Percentiles rank a stretch among this genome's conserved stretches.
Conservation (phyloP, 2,797 vertebrate genomes). For the Euthynnus affinis region DNA sequence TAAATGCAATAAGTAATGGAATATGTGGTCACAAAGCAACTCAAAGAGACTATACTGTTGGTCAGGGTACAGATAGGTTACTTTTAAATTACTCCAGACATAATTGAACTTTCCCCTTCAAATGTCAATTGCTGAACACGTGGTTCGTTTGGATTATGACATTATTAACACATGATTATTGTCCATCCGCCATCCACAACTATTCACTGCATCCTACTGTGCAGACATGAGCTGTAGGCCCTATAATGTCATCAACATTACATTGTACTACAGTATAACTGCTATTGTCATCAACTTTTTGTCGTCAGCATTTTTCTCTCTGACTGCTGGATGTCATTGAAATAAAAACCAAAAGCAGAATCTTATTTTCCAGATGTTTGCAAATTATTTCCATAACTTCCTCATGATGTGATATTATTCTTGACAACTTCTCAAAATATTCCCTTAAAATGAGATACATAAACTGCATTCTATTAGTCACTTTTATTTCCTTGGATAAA, state of each 20-base stretch:
- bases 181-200: not conserved
- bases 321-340: constrained; percentile 48
- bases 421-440: constrained; percentile 39
- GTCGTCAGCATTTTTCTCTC: constrained; percentile 22
- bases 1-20: not conserved
- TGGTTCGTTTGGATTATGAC: not conserved
- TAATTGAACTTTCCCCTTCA: constrained; percentile 21
- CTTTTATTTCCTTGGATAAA: constrained; percentile 44
- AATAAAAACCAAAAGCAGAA: constrained; percentile 35
- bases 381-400: constrained; percentile 52
- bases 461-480: constrained; percentile 28
- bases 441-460: constrained; percentile 23
- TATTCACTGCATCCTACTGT: not conserved
- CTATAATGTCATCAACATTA: constrained; percentile 71
- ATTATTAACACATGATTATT: constrained; percentile 5
- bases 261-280: constrained; percentile 6
- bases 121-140: not conserved
- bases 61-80: no score
- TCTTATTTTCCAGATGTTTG: constrained; percentile 70
- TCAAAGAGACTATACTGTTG: no score
- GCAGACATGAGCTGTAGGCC: not conserved
- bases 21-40: no score
- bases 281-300: constrained; percentile 31
- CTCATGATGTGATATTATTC: constrained; percentile 28
- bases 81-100: not conserved